phyloP scores from a whole-genome alignment of 2,888 invertebrate species.

The Lampropteryx suffumata region DNA sequence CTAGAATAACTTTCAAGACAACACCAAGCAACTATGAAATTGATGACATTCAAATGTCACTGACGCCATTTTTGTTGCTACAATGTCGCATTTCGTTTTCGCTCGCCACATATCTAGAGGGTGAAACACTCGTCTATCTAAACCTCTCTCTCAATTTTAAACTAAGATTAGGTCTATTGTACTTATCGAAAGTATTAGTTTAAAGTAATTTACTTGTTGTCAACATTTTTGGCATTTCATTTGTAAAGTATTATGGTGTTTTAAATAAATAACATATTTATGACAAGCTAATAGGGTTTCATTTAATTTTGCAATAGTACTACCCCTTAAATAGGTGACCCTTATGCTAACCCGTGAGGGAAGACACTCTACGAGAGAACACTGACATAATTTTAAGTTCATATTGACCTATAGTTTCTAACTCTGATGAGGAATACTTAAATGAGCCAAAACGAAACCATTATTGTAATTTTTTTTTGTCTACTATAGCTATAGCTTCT shows the following conservation, averaged over 20 bases:
- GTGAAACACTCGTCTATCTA: constrained; percentile 34
- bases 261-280: constrained; percentile 79
- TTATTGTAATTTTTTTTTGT: no score
- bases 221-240: constrained; percentile 73
- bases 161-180: constrained; percentile 52
- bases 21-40: no score
- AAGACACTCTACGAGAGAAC: no score
- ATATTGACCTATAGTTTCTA: no score
- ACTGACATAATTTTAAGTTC: no score
- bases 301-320: constrained; percentile 1
- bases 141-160: constrained; percentile 67
- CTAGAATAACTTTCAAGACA: no score
- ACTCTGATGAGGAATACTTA: no score
- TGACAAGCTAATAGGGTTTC: constrained; percentile 60
- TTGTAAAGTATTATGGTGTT: constrained; percentile 71
- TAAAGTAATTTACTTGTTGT: constrained; percentile 69
- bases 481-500: no score
- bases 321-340: no score
- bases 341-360: no score
- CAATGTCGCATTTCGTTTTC: constrained; percentile 4
- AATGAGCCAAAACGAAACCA: no score
- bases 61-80: neutral
- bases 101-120: constrained; percentile 1
- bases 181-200: constrained; percentile 66
- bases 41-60: neutral